Conservation (phyloP, 1,140 invertebrate species). For the Maniola jurtina region DNA sequence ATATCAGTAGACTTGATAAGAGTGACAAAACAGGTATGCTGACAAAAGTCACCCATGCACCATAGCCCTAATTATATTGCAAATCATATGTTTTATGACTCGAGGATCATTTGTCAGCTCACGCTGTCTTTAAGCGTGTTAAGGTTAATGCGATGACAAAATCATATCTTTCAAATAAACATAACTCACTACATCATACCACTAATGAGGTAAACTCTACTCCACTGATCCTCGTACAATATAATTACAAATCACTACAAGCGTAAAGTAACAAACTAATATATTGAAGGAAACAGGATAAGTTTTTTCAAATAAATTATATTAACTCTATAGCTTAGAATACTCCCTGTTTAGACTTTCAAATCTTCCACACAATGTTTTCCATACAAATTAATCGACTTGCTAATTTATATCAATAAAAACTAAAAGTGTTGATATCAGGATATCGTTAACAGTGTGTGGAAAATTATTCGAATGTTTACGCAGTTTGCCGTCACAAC, state of each 20-base stretch:
- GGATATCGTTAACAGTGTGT: slow-evolving; percentile 34
- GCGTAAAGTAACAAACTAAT: slow-evolving; percentile 50
- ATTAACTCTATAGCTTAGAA: slow-evolving; percentile 49
- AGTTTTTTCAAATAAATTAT: slow-evolving; percentile 31
- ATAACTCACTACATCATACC: slow-evolving; percentile 66
- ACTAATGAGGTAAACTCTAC: slow-evolving; percentile 59
- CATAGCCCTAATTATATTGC: slow-evolving; percentile 32
- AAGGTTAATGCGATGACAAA: slow-evolving; percentile 59
- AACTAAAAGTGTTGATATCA: not conserved
- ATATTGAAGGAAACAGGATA: slow-evolving; percentile 64
- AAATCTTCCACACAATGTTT: slow-evolving; percentile 56
- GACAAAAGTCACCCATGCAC: too few relatives aligned
- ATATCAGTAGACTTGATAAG: too few relatives aligned
- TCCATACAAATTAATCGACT: slow-evolving; percentile 1
- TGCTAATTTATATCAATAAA: not conserved
- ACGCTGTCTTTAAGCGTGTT: slow-evolving; percentile 57
- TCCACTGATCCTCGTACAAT: slow-evolving; percentile 64
- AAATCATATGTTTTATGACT: slow-evolving; percentile 59
- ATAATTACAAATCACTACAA: slow-evolving; percentile 64
- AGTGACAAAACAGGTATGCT: too few relatives aligned
- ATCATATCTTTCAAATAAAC: slow-evolving; percentile 58
- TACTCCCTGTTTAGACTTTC: slow-evolving; percentile 59
- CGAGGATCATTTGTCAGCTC: slow-evolving; percentile 62
- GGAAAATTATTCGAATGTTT: slow-evolving; percentile 45
- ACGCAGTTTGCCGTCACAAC: slow-evolving; percentile 57